A percentile compares a stretch with the other conserved stretches of the same genome.
phyloP scores from a whole-genome alignment of 2,113 vertebrate genomes.

The Oryzias celebensis region DNA sequence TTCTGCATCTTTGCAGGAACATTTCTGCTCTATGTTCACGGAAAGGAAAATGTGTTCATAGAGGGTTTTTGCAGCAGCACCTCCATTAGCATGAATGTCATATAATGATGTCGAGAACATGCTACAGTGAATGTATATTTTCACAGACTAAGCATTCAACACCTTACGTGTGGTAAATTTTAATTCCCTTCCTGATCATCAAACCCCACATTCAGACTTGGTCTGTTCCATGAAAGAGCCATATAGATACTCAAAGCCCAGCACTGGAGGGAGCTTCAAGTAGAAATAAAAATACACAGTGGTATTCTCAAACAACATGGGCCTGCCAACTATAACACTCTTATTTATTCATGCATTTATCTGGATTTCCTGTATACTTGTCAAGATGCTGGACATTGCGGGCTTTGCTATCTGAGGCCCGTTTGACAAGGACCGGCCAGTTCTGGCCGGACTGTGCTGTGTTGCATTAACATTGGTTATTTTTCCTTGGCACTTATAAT shows the following conservation, averaged over 20 bases:
- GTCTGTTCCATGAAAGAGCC: conserved; percentile 62
- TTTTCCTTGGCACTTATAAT: conserved; percentile 68
- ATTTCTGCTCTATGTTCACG: conserved; percentile 18
- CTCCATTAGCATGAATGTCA: conserved; percentile 43
- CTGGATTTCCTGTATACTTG: conserved; percentile 77
- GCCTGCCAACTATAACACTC: conserved; percentile 76
- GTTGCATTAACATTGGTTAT: conserved; percentile 65
- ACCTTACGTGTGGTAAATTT: conserved; percentile 53
- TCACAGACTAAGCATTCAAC: conserved; percentile 45
- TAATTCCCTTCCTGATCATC: conserved; percentile 59
- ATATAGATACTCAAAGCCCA: conserved; percentile 66
- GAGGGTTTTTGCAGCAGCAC: conserved; percentile 12
- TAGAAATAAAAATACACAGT: conserved; percentile 76
- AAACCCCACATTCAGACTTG: conserved; percentile 64
- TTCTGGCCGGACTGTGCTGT: conserved; percentile 29
- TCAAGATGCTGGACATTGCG: conserved; percentile 60
- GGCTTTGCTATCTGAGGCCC: conserved; percentile 61
- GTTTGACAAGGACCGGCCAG: conserved; percentile 55
- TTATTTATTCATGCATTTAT: conserved; percentile 80
- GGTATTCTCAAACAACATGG: conserved; percentile 76
- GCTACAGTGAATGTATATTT: conserved; percentile 45
- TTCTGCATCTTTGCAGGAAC: conserved; percentile 6
- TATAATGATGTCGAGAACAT: conserved; percentile 44
- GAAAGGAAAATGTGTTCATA: conserved; percentile 9
- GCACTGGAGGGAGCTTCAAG: conserved; percentile 60